Evolutionary conservation across 2,888 invertebrate species (phyloP), one percentile per base, ranked within the genome.

Genomic region (Agriopis leucophaearia): DNA sequence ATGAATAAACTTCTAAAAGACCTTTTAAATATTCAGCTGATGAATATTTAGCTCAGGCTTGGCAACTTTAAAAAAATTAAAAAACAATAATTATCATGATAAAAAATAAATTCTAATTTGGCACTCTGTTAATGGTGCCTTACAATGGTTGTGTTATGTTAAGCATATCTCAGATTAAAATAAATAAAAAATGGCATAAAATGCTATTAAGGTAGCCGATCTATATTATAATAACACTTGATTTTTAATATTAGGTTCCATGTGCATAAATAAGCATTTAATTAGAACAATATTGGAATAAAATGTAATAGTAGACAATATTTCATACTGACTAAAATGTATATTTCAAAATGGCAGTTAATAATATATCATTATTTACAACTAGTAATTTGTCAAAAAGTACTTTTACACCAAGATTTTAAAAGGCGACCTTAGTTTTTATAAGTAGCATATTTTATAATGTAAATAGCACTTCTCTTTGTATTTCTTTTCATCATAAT

Each of bases 281-380:
- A 52, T 36, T 36, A 10, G 40, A 55, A 42, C 15, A 52, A 42
- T 55, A 15, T 55, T 42, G 16, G 42, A 55, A 42, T 55, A 42
- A 40, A 18, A 42, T 56, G 35, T 35, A 10, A 16, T 54, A 55
- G 36, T 38, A 13, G 1, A 35, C 4, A 12, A 47, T 9, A 35
- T 35, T 8, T 0, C n/a, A 51, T 8, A 35, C 35, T n/a, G n/a
- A n/a, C n/a, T n/a, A 16, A 16, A 38, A 15, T 36, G 12, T 35
- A n/a, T 16, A 48, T 71, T 75, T 82, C 73, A 88, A 87, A 89
- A 90, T 91, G 90, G 91, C 91, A 91, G 91, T 91, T 88, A 86
- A 79, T 88, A 62, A 5, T 59, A 10, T 69, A 90, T 89, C 86
- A 88, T 88, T 86, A 88, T 88, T 84, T 85, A 78, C 61, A 58